Base-by-base conservation (phyloP, 2,797 vertebrate genomes). In the Molossus alvarezi region DNA sequence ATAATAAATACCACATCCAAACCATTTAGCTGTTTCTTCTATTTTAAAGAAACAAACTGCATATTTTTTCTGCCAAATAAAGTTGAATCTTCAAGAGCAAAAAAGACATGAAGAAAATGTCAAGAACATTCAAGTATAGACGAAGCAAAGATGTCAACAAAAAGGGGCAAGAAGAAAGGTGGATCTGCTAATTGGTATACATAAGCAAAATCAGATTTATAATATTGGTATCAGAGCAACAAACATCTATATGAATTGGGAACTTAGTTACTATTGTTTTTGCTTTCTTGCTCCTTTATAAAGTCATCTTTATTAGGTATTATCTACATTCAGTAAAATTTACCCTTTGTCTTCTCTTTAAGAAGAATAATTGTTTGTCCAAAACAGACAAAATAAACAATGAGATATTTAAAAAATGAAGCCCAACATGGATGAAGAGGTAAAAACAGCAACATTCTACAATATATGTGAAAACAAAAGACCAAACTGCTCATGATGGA, bases 221-320 rank as follows among this genome's bases (percentile, higher is more conserved):
- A 71, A 58, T 27, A 25, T 12, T 15, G 11, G 6, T 12, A 27
- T 53, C 29, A 73, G 8, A 76, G 23, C 21, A 93, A 79, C 11
- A 21, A 21, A 91, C 2, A 8, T 51, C 77, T 37, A 9, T 21
- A 21, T 18, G 10, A 17, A 33, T 1, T 58, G 9, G 51, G 60
- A 73, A 18, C 14, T 84, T 41, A 53, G 37, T 3, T 45, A 84
- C 86, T 51, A 37, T 8, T 20, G 17, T 7, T 55, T 90, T 29
- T 80, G 3, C 51, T 23, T 88, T 80, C 20, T 90, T 14, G 51
- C 29, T 41, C 3, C 65, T 94, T 87, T 45, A 80, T 29, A 71
- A 91, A 73, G 58, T 90, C 62, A 90, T 33, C n/a, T 90, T 92
- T 88, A 84, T 14, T 84, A 94, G 27, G 33, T 33, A 85, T 58